phyloP scores from a whole-genome alignment of 2,888 invertebrate genomes.

The Prenolepis imparis region DNA sequence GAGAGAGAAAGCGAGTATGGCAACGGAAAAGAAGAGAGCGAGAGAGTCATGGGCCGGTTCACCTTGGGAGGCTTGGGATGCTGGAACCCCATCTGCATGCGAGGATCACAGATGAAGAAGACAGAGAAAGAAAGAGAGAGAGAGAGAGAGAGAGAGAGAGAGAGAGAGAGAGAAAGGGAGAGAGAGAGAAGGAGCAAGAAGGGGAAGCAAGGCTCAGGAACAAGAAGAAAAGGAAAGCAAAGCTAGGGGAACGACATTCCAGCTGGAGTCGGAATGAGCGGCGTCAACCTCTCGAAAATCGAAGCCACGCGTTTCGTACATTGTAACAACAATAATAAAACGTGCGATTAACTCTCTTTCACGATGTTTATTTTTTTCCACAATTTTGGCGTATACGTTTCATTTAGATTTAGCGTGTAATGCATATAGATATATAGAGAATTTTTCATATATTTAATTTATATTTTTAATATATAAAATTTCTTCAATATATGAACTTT shows the following conservation, averaged over 20 bases:
- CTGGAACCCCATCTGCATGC: constrained; percentile 77
- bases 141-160: constrained; percentile 52
- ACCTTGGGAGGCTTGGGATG: constrained; percentile 85
- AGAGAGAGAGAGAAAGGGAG: constrained; percentile 55
- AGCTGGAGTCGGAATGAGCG: constrained; percentile 70
- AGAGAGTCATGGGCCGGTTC: constrained; percentile 81
- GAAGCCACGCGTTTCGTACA: constrained; percentile 61
- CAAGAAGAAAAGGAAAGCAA: constrained; percentile 69
- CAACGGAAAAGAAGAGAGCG: not conserved
- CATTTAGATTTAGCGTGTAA: not conserved
- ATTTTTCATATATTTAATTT: not conserved
- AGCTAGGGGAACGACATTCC: constrained; percentile 77
- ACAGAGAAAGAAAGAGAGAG: constrained; percentile 57
- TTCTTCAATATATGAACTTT: too few species aligned
- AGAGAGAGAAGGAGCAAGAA: constrained; percentile 52
- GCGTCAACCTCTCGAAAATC: constrained; percentile 75
- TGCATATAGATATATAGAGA: not conserved
- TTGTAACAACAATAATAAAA: constrained; percentile 51
- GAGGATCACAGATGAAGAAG: constrained; percentile 68
- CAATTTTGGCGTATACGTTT: not conserved
- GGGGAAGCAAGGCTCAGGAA: constrained; percentile 43
- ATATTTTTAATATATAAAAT: not conserved
- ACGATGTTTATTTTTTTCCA: not conserved
- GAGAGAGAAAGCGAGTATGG: constrained; percentile 10
- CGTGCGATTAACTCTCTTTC: not conserved